A percentile compares a stretch with the other conserved stretches of the same genome.
phyloP scores from a whole-genome alignment of 2,888 invertebrate species.

The Perdita meconis region DNA sequence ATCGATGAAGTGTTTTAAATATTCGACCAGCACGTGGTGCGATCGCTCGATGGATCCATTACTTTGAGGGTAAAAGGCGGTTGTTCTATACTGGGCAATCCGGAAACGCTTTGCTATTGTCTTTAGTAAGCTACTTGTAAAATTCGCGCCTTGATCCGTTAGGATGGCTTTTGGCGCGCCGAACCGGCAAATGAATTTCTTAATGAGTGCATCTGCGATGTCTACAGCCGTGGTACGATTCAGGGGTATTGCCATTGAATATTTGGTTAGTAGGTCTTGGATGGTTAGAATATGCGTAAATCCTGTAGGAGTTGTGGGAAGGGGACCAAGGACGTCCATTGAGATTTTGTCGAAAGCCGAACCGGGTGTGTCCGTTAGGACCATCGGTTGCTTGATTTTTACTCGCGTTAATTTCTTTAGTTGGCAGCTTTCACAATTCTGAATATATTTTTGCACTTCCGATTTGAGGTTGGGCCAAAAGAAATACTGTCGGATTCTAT shows the following conservation, averaged over 20 bases:
- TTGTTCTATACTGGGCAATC: no score
- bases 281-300: neutral
- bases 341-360: constrained; percentile 13
- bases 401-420: neutral
- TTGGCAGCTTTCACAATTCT: neutral
- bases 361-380: constrained; percentile 8
- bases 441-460: neutral
- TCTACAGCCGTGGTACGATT: constrained; percentile 2
- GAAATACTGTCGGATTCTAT: neutral
- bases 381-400: constrained; percentile 20
- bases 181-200: constrained; percentile 4
- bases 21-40: no score
- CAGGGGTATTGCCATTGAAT: constrained; percentile 10
- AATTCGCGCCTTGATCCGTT: constrained; percentile 32
- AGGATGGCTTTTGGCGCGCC: constrained; percentile 22
- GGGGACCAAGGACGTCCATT: constrained; percentile 4
- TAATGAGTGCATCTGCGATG: constrained; percentile 22
- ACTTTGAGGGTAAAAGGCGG: no score
- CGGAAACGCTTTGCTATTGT: neutral
- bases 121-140: constrained; percentile 4
- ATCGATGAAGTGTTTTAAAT: no score
- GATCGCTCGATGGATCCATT: no score
- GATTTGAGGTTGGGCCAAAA: neutral
- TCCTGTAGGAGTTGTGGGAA: neutral
- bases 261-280: constrained; percentile 21